Conservation (phyloP, 2,113 vertebrate species). For the Phyllostomus discolor region DNA sequence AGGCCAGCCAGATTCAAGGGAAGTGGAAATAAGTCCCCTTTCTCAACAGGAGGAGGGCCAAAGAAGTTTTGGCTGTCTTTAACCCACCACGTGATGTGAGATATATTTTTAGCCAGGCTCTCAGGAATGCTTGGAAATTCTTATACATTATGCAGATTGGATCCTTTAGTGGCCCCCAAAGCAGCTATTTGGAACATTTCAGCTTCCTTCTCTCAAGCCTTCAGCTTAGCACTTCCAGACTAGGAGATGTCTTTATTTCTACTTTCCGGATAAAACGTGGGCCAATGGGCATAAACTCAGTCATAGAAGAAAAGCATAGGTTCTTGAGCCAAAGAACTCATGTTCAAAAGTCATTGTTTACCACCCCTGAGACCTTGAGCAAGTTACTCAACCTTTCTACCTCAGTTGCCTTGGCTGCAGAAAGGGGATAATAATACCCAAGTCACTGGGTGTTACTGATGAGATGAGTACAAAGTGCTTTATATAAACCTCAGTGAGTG, state of each 20-base stretch:
- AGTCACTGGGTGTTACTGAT: not conserved
- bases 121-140: not conserved
- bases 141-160: not conserved
- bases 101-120: not conserved
- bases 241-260: not conserved
- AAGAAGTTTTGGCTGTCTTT: not conserved
- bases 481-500: not conserved
- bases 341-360: not conserved
- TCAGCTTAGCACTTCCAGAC: not conserved
- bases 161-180: not conserved
- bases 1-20: not conserved
- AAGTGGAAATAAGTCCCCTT: not conserved
- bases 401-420: not conserved
- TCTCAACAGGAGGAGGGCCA: not conserved
- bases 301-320: not conserved
- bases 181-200: not conserved
- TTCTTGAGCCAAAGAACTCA: not conserved
- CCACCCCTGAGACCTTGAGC: not conserved
- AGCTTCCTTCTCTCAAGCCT: not conserved
- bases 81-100: not conserved
- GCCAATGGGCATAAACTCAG: not conserved
- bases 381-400: not conserved
- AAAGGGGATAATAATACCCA: not conserved
- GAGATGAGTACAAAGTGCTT: not conserved
- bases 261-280: not conserved